Evolutionary conservation across 2,888 invertebrate genomes (phyloP).

Genomic region (Acanthoscelides obtectus): DNA sequence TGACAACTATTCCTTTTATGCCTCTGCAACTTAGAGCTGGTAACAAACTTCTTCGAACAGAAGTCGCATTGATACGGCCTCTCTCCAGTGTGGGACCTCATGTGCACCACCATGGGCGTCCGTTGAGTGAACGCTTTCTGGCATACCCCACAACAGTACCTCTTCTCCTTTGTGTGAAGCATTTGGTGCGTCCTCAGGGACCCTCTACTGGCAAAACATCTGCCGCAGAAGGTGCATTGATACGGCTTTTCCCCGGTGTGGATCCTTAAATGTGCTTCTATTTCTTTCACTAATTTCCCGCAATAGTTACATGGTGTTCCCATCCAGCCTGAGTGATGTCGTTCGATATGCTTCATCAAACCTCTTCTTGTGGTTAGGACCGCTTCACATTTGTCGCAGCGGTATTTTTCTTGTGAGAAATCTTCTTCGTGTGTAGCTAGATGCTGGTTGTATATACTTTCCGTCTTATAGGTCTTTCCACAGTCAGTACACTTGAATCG

Average conservation of each 20-base stretch:
- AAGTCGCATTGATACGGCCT: constrained; percentile 2
- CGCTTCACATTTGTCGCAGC: not conserved
- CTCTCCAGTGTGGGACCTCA: constrained; percentile 39
- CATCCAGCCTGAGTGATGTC: constrained; percentile 2
- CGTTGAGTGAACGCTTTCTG: constrained; percentile 43
- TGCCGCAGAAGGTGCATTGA: constrained; percentile 29
- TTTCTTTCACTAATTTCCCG: constrained; percentile 31
- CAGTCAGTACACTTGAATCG: constrained; percentile 11
- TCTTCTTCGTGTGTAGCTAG: constrained; percentile 44
- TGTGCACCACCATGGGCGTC: constrained; percentile 49
- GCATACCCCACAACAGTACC: constrained; percentile 38
- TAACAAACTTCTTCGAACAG: constrained; percentile 51
- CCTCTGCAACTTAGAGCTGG: constrained; percentile 47
- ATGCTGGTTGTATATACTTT: constrained; percentile 37
- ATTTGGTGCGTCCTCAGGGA: constrained; percentile 15
- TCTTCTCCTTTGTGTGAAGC: constrained; percentile 30
- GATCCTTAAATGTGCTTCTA: not conserved
- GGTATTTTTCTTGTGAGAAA: not conserved
- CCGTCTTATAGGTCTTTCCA: constrained; percentile 18
- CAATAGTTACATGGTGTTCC: constrained; percentile 36
- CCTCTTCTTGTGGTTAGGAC: not conserved
- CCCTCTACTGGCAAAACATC: constrained; percentile 15
- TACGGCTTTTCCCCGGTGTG: not conserved
- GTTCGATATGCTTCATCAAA: constrained; percentile 10
- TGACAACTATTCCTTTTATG: constrained; percentile 21